These are phyloP conservation scores for Parnassius glacialis DNA, from an alignment of 2,888 invertebrate genomes.

Conservation along the genomic window DNA sequence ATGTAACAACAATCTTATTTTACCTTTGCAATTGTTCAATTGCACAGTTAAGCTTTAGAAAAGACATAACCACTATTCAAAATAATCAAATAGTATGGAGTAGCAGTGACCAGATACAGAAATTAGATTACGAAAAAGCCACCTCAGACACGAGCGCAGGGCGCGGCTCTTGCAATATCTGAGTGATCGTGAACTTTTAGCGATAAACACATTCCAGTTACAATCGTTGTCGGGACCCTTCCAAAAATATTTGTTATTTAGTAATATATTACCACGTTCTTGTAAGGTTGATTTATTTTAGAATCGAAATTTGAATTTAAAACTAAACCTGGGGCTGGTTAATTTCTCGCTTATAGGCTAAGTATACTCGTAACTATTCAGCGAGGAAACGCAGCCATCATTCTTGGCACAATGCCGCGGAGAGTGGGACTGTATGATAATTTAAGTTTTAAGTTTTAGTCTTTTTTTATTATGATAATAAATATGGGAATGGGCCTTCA, in stretches of 20 bases:
- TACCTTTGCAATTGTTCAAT: not conserved
- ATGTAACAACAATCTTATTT: not conserved
- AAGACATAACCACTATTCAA: not conserved
- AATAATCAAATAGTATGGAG: conserved; percentile 10
- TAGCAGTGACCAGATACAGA: conserved; percentile 13
- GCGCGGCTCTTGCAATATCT: conserved; percentile 9
- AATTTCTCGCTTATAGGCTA: no score
- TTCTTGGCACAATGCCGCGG: no score
- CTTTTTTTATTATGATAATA: no score
- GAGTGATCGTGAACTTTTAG: conserved; percentile 23
- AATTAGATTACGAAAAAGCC: conserved; percentile 22
- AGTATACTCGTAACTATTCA: no score
- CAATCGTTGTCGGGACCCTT: not conserved
- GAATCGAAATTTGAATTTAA: no score
- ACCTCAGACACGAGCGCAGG: conserved; percentile 15
- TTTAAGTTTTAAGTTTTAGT: no score
- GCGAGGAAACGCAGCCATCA: no score
- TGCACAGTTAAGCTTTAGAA: not conserved
- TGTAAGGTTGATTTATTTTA: no score
- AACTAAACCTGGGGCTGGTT: no score
- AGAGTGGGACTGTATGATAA: no score
- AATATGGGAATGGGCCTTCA: no score
- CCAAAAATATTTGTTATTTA: not conserved
- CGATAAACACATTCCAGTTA: conserved; percentile 9
- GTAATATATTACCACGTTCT: no score